Percentiles rank a stretch among this genome's conserved stretches.
These are phyloP conservation scores for Dryobotodes eremita DNA, from an alignment of 2,888 invertebrate species.

Conservation along the genomic window DNA sequence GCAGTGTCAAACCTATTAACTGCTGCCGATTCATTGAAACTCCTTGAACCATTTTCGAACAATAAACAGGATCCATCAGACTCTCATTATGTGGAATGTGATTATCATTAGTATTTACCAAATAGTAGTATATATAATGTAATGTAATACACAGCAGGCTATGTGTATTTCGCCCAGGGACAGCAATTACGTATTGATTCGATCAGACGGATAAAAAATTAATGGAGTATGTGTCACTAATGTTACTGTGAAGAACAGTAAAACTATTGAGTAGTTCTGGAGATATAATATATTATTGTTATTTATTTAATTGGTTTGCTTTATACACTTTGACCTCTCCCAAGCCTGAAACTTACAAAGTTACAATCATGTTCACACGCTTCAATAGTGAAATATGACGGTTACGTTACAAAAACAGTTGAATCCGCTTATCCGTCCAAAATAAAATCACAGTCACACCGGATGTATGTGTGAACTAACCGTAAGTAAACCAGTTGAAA, in stretches of 20 bases:
- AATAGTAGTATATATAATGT: constrained; percentile 1
- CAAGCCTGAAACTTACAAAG: not conserved
- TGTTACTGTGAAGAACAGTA: constrained; percentile 6
- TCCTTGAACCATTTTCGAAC: constrained; percentile 52
- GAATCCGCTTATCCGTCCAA: not conserved
- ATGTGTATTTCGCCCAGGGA: constrained; percentile 19
- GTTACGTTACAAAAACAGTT: constrained; percentile 17
- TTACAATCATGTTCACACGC: constrained; percentile 1
- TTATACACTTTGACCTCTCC: not conserved
- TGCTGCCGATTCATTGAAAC: not conserved
- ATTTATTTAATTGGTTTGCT: not conserved
- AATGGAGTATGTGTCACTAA: constrained; percentile 19
- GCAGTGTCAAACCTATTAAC: not conserved
- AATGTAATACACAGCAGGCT: not conserved
- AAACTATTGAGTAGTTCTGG: constrained; percentile 1
- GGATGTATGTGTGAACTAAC: not conserved
- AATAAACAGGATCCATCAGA: constrained; percentile 53
- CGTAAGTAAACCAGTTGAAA: not conserved
- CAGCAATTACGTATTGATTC: constrained; percentile 53
- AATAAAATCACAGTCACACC: constrained; percentile 7
- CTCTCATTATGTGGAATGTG: constrained; percentile 22
- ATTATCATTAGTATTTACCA: constrained; percentile 47
- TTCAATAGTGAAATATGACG: not conserved
- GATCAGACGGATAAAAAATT: constrained; percentile 40
- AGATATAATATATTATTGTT: too few species aligned